Percentiles rank a stretch among this genome's conserved stretches.
phyloP scores from a whole-genome alignment of 2,888 invertebrate genomes.

The Pyrocoelia pectoralis region DNA sequence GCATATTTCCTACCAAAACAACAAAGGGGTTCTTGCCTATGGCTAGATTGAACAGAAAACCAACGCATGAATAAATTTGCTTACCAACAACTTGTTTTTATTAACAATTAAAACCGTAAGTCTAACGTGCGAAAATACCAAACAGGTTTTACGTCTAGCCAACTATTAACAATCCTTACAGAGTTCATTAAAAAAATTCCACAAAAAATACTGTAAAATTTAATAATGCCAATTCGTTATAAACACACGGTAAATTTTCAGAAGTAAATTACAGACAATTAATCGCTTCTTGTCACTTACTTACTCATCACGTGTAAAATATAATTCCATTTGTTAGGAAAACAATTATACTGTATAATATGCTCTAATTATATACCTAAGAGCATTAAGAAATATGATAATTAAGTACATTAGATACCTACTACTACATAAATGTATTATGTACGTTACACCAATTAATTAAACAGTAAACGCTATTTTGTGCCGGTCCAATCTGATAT shows the following conservation, averaged over 20 bases:
- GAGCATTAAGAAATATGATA: not conserved
- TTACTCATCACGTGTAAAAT: constrained; percentile 7
- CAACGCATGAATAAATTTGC: too few species aligned
- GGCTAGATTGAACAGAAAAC: too few species aligned
- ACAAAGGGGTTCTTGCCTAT: too few species aligned
- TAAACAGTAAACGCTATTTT: not conserved
- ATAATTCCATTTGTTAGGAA: constrained; percentile 4
- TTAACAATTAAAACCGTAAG: constrained; percentile 3
- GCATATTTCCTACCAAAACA: too few species aligned
- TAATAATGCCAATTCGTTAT: too few species aligned
- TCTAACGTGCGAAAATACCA: constrained; percentile 9
- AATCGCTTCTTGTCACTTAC: not conserved
- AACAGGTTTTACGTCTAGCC: constrained; percentile 10
- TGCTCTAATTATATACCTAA: constrained; percentile 1
- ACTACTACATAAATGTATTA: not conserved
- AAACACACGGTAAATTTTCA: too few species aligned
- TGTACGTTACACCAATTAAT: not conserved
- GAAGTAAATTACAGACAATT: not conserved
- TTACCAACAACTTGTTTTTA: not conserved
- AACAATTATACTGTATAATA: constrained; percentile 7
- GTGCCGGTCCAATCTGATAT: too few species aligned
- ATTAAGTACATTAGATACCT: not conserved
- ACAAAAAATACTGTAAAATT: too few species aligned
- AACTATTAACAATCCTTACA: not conserved
- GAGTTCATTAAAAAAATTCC: too few species aligned